Evolutionary conservation across 2,797 vertebrate genomes (phyloP), one percentile per base, ranked within the genome.

Genomic region (Varecia variegata): DNA sequence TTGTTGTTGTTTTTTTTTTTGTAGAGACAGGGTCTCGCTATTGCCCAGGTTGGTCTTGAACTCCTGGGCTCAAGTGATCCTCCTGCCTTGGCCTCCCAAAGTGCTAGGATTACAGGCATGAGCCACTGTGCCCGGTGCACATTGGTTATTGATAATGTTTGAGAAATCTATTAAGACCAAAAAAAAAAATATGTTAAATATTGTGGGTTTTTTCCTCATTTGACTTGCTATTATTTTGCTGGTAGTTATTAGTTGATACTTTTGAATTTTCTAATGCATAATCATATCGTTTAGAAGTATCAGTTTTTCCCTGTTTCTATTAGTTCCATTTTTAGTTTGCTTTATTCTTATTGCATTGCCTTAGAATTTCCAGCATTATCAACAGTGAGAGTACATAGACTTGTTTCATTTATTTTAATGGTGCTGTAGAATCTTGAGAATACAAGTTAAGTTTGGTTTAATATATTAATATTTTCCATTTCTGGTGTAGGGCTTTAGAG

Each of bases 391-490:
- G 4, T 90, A 76, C 47, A 58, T 88, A 38, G 60, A 32, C 23
- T 62, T 90, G 14, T 87, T 90, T 92, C 25, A 86, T 85, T 95
- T 94, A 80, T 85, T 95, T 93, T 94, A 90, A 79, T 96, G 47
- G 20, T 60, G 65, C 21, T 94, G 3, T 58, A 85, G 27, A 89
- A 76, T 88, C 68, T 88, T 70, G 73, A 85, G 80, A 85, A 70
- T 93, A 70, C 20, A 88, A 71, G 18, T 68, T 94, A 47, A 80
- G 9, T 89, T 94, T 93, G 12, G 18, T 92, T 93, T 92, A 91
- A 50, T 95, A 62, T 90, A 20, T 88, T 93, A 56, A 25, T 58
- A 4, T 58, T 58, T 95, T 74, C 13, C 7, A 88, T 89, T 35
- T 97, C 23, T 71, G 4, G 43, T 91, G 4, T 88, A 90, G 60